A percentile compares a stretch with the other conserved stretches of the same genome.
Evolutionary conservation across 2,113 vertebrate genomes (phyloP).

Genomic region (Synchiropus splendidus): DNA sequence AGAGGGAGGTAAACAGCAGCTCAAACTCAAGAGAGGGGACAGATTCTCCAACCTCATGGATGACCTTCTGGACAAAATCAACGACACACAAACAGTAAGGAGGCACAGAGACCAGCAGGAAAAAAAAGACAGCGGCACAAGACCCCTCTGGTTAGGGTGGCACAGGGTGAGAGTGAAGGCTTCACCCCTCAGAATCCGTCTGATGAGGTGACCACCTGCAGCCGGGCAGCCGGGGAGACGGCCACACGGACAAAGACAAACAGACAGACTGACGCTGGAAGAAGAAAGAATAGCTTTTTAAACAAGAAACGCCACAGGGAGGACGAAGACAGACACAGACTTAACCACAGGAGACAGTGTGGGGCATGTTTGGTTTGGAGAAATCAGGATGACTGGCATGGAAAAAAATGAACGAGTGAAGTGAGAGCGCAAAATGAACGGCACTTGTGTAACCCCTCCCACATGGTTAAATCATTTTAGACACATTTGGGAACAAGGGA

Average conservation of each 20-base stretch:
- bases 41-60: constrained; percentile 55
- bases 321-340: constrained; percentile 43
- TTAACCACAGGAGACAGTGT: constrained; percentile 41
- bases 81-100: constrained; percentile 33
- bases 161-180: constrained; percentile 23
- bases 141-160: constrained; percentile 55
- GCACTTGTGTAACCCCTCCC: constrained; percentile 8
- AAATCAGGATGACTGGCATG: constrained; percentile 28
- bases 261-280: constrained; percentile 68
- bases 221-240: constrained; percentile 51
- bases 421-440: constrained; percentile 28
- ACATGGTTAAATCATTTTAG: constrained; percentile 16
- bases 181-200: constrained; percentile 40
- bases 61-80: constrained; percentile 16
- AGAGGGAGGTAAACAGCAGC: constrained; percentile 24
- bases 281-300: constrained; percentile 65
- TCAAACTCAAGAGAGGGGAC: constrained; percentile 29
- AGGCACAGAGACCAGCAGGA: constrained; percentile 35
- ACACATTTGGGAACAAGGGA: constrained; percentile 10
- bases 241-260: constrained; percentile 61
- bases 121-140: constrained; percentile 42
- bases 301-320: constrained; percentile 50
- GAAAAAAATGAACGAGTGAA: constrained; percentile 26
- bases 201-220: constrained; percentile 57
- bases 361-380: constrained; percentile 47